Evolutionary conservation across 2,113 vertebrate species (phyloP).

Genomic region (Chamaea fasciata): DNA sequence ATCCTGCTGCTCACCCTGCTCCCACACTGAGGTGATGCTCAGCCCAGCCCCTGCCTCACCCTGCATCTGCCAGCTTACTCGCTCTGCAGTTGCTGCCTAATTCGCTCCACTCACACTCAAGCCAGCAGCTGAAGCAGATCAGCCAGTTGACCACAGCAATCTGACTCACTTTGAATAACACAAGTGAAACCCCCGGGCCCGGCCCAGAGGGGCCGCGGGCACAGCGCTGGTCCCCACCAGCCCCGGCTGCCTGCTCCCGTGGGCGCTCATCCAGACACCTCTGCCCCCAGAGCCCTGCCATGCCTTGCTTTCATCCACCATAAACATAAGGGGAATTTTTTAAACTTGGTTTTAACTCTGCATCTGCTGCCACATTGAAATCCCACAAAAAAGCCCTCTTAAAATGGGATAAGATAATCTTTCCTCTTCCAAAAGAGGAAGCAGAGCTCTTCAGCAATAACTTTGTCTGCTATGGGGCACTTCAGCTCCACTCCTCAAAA

Average conservation of each 20-base stretch:
- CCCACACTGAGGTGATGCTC: not conserved
- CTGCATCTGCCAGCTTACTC: not conserved
- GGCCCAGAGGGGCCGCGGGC: rapidly evolving
- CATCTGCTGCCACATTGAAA: not conserved
- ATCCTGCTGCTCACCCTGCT: not conserved
- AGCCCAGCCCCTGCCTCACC: not conserved
- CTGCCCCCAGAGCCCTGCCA: not conserved
- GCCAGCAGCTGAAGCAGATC: not conserved
- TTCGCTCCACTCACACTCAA: not conserved
- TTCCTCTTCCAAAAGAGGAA: constrained; percentile 6
- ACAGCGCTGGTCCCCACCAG: rapidly evolving
- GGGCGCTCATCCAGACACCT: not conserved
- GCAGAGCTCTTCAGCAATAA: not conserved
- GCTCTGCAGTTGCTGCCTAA: not conserved
- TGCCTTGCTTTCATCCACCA: not conserved
- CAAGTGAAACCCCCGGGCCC: rapidly evolving
- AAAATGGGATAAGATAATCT: not conserved
- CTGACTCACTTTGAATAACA: not conserved
- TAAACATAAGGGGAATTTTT: not conserved
- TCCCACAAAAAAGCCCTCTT: not conserved
- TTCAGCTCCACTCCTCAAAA: not conserved
- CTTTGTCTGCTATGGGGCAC: not conserved
- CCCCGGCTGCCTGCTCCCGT: rapidly evolving
- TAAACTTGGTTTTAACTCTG: not conserved
- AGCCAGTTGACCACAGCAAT: not conserved